Conservation (phyloP, 2,888 invertebrate genomes). For the Trichogramma dendrolimi region DNA sequence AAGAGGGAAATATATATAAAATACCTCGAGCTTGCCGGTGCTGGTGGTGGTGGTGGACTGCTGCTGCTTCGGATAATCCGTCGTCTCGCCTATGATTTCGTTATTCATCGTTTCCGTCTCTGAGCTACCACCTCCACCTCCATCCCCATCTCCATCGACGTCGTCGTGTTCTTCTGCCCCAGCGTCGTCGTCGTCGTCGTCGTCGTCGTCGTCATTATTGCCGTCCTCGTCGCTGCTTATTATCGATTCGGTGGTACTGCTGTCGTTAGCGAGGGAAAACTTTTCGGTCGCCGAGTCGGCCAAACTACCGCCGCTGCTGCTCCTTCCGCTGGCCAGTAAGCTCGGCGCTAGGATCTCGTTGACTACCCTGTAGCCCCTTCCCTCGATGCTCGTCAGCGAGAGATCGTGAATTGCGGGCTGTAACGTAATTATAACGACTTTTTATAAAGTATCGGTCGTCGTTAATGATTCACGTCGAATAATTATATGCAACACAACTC, state of each 20-base stretch:
- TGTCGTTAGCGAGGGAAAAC: constrained; percentile 26
- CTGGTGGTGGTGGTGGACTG: constrained; percentile 31
- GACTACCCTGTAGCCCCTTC: constrained; percentile 43
- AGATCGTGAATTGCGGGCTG: constrained; percentile 37
- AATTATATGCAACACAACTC: constrained; percentile 31
- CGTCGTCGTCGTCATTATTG: constrained; percentile 45
- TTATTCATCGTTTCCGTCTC: constrained; percentile 46
- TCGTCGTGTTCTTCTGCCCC: constrained; percentile 35
- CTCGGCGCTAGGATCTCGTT: constrained; percentile 29
- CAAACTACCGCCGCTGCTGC: neutral
- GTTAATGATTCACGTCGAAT: no score
- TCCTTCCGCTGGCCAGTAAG: no score
- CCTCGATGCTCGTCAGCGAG: constrained; percentile 40
- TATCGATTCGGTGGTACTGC: constrained; percentile 33
- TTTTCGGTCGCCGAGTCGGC: constrained; percentile 25
- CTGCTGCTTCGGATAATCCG: constrained; percentile 36
- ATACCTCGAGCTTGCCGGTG: constrained; percentile 15
- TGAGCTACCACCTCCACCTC: constrained; percentile 6
- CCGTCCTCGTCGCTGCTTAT: constrained; percentile 46
- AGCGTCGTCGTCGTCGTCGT: constrained; percentile 46
- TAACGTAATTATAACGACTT: no score
- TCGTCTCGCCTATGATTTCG: constrained; percentile 44
- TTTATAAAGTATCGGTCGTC: no score
- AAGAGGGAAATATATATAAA: neutral
- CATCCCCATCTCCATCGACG: constrained; percentile 22